These are phyloP conservation scores for Bungarus multicinctus DNA, from an alignment of 2,113 vertebrate genomes.

Conservation along the genomic window DNA sequence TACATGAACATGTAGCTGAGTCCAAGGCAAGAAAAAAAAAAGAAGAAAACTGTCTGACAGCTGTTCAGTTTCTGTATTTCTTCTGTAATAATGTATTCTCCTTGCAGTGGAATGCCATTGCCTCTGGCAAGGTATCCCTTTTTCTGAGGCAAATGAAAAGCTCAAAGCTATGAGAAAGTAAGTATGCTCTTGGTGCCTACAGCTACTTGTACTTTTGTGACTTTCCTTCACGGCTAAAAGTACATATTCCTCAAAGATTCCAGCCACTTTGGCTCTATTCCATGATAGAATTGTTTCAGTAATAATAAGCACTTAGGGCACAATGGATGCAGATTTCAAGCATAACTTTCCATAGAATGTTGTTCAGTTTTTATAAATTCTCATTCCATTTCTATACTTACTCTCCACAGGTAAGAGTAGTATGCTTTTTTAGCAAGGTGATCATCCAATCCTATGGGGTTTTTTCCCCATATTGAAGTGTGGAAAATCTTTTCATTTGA, in stretches of 20 bases:
- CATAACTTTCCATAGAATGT: slow-evolving; percentile 32
- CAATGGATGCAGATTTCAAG: slow-evolving; percentile 46
- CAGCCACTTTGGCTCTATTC: slow-evolving; percentile 43
- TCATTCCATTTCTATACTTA: background rate
- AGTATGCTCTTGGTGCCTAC: slow-evolving; percentile 30
- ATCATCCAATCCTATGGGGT: background rate
- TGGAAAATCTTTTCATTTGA: background rate
- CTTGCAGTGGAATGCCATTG: slow-evolving; percentile 29
- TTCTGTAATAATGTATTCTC: slow-evolving; percentile 34
- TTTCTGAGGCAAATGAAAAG: slow-evolving; percentile 24
- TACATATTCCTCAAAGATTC: slow-evolving; percentile 53
- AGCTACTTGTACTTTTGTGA: slow-evolving; percentile 39
- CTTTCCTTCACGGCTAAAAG: slow-evolving; percentile 35
- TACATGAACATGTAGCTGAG: slow-evolving; percentile 46
- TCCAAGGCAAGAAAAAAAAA: background rate
- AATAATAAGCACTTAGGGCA: slow-evolving; percentile 55
- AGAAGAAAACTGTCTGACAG: slow-evolving; percentile 9
- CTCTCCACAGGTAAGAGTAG: background rate
- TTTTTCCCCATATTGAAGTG: background rate
- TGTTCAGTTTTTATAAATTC: slow-evolving; percentile 11
- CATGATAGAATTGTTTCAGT: slow-evolving; percentile 53
- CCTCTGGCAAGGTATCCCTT: slow-evolving; percentile 48
- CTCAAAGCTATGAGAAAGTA: slow-evolving; percentile 39
- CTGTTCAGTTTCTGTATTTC: slow-evolving; percentile 15
- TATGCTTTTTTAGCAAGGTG: background rate